phyloP scores from a whole-genome alignment of 2,113 vertebrate genomes.

The Chitala chitala region DNA sequence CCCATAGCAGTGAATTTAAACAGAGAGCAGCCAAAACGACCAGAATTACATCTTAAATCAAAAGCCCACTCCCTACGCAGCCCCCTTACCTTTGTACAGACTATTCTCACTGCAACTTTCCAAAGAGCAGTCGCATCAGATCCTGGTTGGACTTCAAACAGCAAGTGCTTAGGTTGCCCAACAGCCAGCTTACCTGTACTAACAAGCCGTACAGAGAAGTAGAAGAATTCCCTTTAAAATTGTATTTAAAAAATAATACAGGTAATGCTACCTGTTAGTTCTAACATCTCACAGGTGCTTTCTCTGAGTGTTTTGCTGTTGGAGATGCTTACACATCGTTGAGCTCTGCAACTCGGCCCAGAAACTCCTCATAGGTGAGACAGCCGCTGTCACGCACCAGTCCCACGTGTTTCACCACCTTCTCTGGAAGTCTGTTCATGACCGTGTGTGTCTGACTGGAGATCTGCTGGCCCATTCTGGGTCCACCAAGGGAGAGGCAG shows the following conservation, averaged over 20 bases:
- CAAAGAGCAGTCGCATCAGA: constrained; percentile 90
- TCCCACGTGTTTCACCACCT: constrained; percentile 80
- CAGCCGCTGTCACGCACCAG: constrained; percentile 87
- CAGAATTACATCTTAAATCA: too few species aligned
- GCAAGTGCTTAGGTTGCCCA: constrained; percentile 89
- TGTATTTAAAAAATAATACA: neutral
- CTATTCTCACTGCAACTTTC: constrained; percentile 86
- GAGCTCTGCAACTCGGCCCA: constrained; percentile 91
- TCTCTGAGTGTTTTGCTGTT: too few species aligned
- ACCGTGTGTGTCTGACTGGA: constrained; percentile 79
- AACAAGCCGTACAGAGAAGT: neutral
- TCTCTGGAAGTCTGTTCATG: constrained; percentile 88
- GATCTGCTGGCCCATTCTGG: constrained; percentile 89
- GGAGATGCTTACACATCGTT: constrained; percentile 77
- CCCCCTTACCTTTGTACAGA: constrained; percentile 87
- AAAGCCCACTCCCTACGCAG: neutral
- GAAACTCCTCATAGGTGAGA: constrained; percentile 94
- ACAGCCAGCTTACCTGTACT: constrained; percentile 83
- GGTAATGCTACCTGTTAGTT: constrained; percentile 4
- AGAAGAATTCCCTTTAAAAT: neutral
- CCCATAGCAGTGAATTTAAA: neutral
- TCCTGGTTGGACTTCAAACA: constrained; percentile 92
- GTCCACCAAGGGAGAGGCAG: constrained; percentile 45
- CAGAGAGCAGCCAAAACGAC: neutral
- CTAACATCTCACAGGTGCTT: neutral